Evolutionary conservation across 2,797 vertebrate species (phyloP).

Genomic region (Pelochelys cantorii): DNA sequence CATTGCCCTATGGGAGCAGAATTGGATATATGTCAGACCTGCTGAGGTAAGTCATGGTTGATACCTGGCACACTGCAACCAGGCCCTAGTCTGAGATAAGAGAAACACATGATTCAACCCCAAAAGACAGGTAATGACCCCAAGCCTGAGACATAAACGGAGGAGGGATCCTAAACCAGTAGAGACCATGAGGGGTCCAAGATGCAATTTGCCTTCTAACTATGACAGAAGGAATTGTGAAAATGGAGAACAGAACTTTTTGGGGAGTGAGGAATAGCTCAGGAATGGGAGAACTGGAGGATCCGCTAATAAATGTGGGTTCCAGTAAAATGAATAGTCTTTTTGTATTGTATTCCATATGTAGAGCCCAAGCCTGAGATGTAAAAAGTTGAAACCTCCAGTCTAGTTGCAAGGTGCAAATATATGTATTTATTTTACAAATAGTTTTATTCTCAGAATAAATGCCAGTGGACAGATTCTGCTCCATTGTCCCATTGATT

Average conservation of each 20-base stretch:
- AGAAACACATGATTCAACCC: neutral
- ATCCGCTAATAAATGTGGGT: neutral
- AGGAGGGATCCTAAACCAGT: no score
- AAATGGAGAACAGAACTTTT: neutral
- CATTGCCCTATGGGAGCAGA: neutral
- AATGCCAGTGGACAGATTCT: neutral
- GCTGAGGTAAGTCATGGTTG: neutral
- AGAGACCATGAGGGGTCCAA: no score
- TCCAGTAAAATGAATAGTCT: neutral
- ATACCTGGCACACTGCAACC: neutral
- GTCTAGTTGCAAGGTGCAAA: neutral
- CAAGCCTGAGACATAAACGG: neutral
- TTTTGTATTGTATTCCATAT: rapidly evolving
- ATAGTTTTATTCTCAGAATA: neutral
- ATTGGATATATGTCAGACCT: neutral
- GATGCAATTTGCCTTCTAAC: neutral
- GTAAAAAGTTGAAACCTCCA: neutral
- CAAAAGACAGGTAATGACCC: neutral
- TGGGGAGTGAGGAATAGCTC: neutral
- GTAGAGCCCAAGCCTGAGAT: rapidly evolving
- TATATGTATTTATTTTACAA: rapidly evolving
- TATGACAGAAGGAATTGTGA: neutral
- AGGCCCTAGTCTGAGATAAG: neutral
- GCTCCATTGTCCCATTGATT: neutral
- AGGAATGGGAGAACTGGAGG: neutral